Base-by-base conservation (phyloP, 2,888 invertebrate species). In the Cantharis nigra region DNA sequence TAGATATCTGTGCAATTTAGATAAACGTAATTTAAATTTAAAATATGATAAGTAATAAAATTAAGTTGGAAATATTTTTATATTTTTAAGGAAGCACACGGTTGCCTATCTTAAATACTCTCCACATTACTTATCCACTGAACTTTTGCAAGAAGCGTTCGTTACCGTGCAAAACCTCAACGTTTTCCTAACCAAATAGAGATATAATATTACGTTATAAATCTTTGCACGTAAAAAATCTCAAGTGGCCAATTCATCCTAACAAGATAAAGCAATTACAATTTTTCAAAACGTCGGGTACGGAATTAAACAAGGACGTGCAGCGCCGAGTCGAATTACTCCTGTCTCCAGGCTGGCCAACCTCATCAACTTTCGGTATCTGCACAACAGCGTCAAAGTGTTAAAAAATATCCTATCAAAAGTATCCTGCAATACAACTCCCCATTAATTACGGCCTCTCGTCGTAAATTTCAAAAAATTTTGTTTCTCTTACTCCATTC, bases 231-330 rank as follows among this genome's bases (percentile, higher is more conserved):
- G 86, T 86, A 86, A 86, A 85, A 86, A 86, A 86, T 85, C 87
- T 85, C 87, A 85, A 86, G 86, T 85, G 87, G 85, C 87, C 87
- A 86, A 87, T 87, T 85, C 86, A 85, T 87, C 86, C 83, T 82
- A 81, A 83, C 83, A 83, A 87, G 87, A 87, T 87, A 87, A 86
- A 86, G 87, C 87, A 88, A 88, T 88, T 87, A 87, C 87, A 86
- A 87, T 88, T 87, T 87, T 88, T 87, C 88, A 88, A 87, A 87
- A 87, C 84, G 87, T 87, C 87, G 82, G 78, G 82, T 80, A 80
- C 83, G 83, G 83, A 87, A 87, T 87, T 87, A 86, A 85, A 85
- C 86, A 84, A 84, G 85, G 82, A 86, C 85, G 86, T 86, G 86
- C 83, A 78, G 82, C 82, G 83, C 81, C 84, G 80, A 78, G 75